Conservation (phyloP, 2,113 vertebrate species). For the Ardeotis arabs region DNA sequence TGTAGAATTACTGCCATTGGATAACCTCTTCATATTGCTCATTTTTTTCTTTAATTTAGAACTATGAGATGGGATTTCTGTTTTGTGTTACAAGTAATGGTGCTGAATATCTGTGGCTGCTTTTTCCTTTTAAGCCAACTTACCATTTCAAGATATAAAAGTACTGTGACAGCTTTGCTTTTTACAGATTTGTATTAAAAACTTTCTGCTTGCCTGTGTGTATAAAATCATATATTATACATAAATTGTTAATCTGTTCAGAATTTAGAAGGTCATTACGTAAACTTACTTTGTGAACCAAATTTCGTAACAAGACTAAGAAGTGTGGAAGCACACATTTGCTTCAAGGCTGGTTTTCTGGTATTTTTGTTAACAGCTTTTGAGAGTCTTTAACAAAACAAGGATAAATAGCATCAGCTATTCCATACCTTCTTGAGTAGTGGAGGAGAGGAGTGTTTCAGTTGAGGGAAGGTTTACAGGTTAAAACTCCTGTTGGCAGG, state of each 20-base stretch:
- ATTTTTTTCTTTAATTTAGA: not conserved
- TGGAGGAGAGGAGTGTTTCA: slow-evolving; percentile 23
- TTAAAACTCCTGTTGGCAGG: slow-evolving; percentile 51
- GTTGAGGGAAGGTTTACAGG: slow-evolving; percentile 7
- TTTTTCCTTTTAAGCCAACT: slow-evolving; percentile 7
- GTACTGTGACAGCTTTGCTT: not conserved
- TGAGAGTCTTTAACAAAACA: slow-evolving; percentile 11
- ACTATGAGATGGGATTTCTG: not conserved
- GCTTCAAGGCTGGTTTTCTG: not conserved
- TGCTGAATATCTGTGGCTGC: not conserved
- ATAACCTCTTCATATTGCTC: not conserved
- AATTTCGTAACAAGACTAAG: not conserved
- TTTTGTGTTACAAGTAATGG: not conserved
- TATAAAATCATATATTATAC: not conserved
- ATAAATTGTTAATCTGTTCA: not conserved
- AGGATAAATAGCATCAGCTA: slow-evolving; percentile 40
- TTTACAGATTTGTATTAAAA: not conserved
- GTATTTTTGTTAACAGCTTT: slow-evolving; percentile 15
- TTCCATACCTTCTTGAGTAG: not conserved
- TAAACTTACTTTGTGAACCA: not conserved
- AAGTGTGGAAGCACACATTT: not conserved
- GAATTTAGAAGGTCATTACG: not conserved
- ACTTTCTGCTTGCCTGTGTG: not conserved
- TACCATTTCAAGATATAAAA: not conserved
- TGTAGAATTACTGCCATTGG: not conserved